phyloP scores from a whole-genome alignment of 2,888 invertebrate genomes.

The Cephus pulcher region DNA sequence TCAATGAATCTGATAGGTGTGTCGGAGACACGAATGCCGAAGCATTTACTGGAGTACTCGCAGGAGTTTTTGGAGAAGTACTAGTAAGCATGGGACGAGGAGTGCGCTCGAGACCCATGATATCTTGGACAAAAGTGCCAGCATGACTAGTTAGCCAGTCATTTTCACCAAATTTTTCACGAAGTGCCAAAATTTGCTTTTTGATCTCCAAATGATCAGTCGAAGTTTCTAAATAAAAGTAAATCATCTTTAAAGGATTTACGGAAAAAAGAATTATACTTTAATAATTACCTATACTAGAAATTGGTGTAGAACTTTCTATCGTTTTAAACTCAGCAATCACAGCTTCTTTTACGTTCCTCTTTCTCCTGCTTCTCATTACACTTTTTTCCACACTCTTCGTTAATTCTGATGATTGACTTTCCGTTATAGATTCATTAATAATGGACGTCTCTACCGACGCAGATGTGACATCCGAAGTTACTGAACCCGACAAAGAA shows the following conservation, averaged over 20 bases:
- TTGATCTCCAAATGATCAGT: slow-evolving; percentile 71
- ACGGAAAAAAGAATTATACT: not conserved
- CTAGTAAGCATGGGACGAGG: slow-evolving; percentile 37
- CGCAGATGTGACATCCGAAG: slow-evolving; percentile 27
- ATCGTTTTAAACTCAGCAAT: slow-evolving; percentile 60
- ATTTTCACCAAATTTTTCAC: slow-evolving; percentile 71
- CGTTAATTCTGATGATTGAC: slow-evolving; percentile 28
- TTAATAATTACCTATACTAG: slow-evolving; percentile 17
- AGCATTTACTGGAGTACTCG: slow-evolving; percentile 6
- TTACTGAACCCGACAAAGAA: slow-evolving; percentile 37
- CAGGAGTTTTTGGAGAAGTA: slow-evolving; percentile 26
- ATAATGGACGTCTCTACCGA: slow-evolving; percentile 23
- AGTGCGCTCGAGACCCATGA: slow-evolving; percentile 68
- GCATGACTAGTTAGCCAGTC: slow-evolving; percentile 72
- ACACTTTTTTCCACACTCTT: slow-evolving; percentile 33
- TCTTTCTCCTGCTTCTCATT: slow-evolving; percentile 44
- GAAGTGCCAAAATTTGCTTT: slow-evolving; percentile 70
- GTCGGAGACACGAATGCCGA: not conserved
- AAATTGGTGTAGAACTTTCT: slow-evolving; percentile 41
- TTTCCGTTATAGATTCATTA: slow-evolving; percentile 21
- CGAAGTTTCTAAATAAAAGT: slow-evolving; percentile 49
- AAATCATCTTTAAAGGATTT: not conserved
- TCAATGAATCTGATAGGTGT: slow-evolving; percentile 1
- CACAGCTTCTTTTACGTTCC: slow-evolving; percentile 63
- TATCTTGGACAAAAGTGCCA: slow-evolving; percentile 69